Evolutionary conservation across 2,888 invertebrate species (phyloP), one percentile per base, ranked within the genome.

Genomic region (Patella pellucida): DNA sequence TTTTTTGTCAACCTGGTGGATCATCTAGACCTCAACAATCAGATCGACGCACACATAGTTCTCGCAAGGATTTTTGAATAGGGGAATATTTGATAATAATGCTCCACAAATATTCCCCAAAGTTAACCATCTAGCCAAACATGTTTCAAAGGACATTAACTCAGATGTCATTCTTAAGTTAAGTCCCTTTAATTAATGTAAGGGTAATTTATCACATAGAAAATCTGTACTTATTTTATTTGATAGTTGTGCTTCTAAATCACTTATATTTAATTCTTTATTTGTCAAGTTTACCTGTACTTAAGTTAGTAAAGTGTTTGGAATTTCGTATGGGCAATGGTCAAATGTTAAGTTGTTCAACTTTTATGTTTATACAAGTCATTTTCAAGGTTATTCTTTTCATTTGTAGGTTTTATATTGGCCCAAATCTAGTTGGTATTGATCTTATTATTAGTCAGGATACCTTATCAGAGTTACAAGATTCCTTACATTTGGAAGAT

Each of bases 51-150:
- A 41, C 31, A 41, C 31, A 4, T 41, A 41, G 31, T 41, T 41
- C 31, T 54, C 54, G n/a, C n/a, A 15, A 54, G 54, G 54, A 54
- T 54, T 54, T 54, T 54, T 54, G n/a, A 54, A 54, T 54, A n/a
- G n/a, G 54, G 54, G 54, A 54, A 54, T 54, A 54, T 54, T 54
- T 54, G 54, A n/a, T 54, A 15, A 54, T 54, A 41, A 41, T 41
- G 54, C 54, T 54, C 54, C 54, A 16, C 54, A 54, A 54, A 54
- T 54, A 54, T 54, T 54, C 54, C 54, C 54, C n/a, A 3, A 54
- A 15, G 15, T 5, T 5, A 54, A 54, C 5, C 16, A 54, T 16
- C n/a, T 54, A 3, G 31, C 31, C 31, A 41, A 41, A 41, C 31
- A 41, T 41, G 54, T 54, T 16, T 16, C n/a, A 15, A 54, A 54